Base-by-base conservation (phyloP, 2,113 vertebrate species). In the Platichthys flesus region DNA sequence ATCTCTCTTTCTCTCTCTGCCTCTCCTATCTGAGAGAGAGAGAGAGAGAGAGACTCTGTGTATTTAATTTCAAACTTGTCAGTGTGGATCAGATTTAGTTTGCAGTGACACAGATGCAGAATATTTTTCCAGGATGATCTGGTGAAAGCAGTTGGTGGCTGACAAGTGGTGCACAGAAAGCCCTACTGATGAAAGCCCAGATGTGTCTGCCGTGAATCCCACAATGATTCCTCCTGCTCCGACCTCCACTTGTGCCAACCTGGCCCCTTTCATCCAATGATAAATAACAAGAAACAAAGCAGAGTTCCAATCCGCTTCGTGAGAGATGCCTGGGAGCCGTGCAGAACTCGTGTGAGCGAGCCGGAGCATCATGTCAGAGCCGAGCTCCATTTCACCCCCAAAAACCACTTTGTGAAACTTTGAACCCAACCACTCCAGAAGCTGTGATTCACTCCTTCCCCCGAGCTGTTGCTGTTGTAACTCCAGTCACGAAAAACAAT, bases 371-470 rank as follows among this genome's bases (percentile, higher is more conserved):
- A 83, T 81, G 85, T 89, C 86, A 85, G 70, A 62, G 51, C 37
- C 67, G 49, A 72, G 81, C 71, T 77, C 74, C 31, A 55, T 82
- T 87, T 72, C 71, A 63, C 47, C 76, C 76, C 21, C 62, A 49
- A 81, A 86, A 91, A 89, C 82, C 81, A 79, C 81, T 86, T 58
- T 73, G 63, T 76, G 81, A 88, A 82, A 74, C 67, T 63, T 79
- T 76, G 61, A 86, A 83, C 65, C 77, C 49, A 61, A 87, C 84
- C 78, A 66, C 76, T 79, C 51, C 63, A 64, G 21, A 82, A 76
- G 81, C 82, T 74, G 66, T 91, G 90, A 91, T 89, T 93, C 86
- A 92, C 70, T 83, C 66, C 75, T 81, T 89, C 83, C 84, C 78
- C 78, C 66, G 28, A 72, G 61, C 81, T 71, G 72, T 76, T 85